A percentile compares a stretch with the other conserved stretches of the same genome.
These are phyloP conservation scores for Drosophila punjabiensis DNA, from an alignment of 1,140 invertebrate genomes.

Conservation along the genomic window DNA sequence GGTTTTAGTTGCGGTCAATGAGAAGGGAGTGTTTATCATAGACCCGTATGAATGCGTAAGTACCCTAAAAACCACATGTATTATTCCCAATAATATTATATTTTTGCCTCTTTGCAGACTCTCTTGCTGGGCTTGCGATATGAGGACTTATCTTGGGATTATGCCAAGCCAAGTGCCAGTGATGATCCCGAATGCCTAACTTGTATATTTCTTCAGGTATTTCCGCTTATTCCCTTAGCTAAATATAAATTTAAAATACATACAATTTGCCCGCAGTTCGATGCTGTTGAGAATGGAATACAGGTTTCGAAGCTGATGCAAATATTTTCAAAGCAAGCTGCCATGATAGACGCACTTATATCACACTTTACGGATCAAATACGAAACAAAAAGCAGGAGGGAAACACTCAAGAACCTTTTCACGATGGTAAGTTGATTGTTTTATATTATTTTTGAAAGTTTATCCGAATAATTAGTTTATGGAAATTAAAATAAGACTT, in stretches of 20 bases:
- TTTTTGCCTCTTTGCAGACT: constrained; percentile 87
- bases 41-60: constrained; percentile 94
- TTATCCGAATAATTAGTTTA: constrained; percentile 6
- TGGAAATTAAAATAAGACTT: constrained; percentile 18
- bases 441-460: background rate
- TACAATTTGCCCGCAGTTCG: constrained; percentile 87
- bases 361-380: constrained; percentile 91
- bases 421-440: constrained; percentile 74
- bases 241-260: background rate
- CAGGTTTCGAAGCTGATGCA: constrained; percentile 92
- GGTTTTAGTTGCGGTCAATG: constrained; percentile 95
- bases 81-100: background rate
- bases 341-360: constrained; percentile 96
- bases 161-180: constrained; percentile 93
- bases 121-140: constrained; percentile 93
- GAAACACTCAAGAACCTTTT: constrained; percentile 86
- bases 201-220: constrained; percentile 92
- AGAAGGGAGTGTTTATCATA: constrained; percentile 94
- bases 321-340: constrained; percentile 95
- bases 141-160: constrained; percentile 96
- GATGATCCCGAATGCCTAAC: constrained; percentile 94
- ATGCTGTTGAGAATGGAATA: constrained; percentile 93
- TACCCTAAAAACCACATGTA: constrained; percentile 28
- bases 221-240: background rate
- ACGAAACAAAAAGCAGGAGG: constrained; percentile 73